A percentile compares a stretch with the other conserved stretches of the same genome.
Evolutionary conservation across 2,113 vertebrate species (phyloP).

Genomic region (Empidonax traillii): DNA sequence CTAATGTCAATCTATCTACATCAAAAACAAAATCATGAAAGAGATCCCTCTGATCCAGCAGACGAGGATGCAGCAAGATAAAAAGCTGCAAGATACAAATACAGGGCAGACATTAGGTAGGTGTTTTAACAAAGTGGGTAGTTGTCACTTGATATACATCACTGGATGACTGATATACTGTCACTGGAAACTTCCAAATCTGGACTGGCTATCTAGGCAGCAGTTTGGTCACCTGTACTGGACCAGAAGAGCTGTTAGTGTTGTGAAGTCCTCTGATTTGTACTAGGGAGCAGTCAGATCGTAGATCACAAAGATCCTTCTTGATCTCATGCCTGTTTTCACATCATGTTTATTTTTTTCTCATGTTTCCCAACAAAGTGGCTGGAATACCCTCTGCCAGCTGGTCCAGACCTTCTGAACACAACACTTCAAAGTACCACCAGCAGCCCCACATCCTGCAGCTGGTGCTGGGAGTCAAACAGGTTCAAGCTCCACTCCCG

Average conservation of each 20-base stretch:
- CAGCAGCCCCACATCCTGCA: neutral
- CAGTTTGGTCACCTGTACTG: neutral
- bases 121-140: neutral
- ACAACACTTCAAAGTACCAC: neutral
- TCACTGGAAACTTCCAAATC: neutral
- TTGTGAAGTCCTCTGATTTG: neutral
- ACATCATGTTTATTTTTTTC: neutral
- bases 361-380: neutral
- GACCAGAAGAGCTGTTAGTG: neutral
- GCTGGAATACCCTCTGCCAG: neutral
- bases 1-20: neutral
- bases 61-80: neutral
- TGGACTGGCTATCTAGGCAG: neutral
- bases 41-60: neutral
- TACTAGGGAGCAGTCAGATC: neutral
- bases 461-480: neutral
- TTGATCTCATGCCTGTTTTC: neutral
- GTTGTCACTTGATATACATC: neutral
- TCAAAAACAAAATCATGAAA: neutral
- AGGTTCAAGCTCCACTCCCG: neutral
- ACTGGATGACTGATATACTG: neutral
- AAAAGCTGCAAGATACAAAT: neutral
- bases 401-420: neutral
- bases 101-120: neutral
- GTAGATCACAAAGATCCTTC: neutral